Evolutionary conservation across 2,113 vertebrate species (phyloP).

Genomic region (Lonchura striata): DNA sequence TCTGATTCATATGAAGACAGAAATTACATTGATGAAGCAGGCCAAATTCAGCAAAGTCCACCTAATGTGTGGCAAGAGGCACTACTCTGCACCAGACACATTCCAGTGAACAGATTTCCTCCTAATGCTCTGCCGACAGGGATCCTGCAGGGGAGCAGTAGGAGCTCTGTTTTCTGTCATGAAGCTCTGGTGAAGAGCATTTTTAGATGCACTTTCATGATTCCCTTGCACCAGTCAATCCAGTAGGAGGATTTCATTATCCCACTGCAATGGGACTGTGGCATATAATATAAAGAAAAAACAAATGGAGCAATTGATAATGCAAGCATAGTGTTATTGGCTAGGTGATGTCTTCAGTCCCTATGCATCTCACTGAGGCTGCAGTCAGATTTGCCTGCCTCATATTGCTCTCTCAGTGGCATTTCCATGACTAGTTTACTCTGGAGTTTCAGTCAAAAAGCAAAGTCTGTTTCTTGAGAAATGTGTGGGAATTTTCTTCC

Average conservation of each 20-base stretch:
- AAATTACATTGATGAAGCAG: background rate
- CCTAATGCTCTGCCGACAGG: background rate
- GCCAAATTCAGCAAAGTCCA: background rate
- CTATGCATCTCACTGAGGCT: background rate
- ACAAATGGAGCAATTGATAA: background rate
- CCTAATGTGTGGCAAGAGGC: background rate
- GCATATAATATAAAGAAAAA: background rate
- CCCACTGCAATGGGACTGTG: background rate
- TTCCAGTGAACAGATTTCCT: background rate
- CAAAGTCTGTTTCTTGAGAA: background rate
- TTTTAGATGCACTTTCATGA: background rate
- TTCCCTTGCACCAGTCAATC: background rate
- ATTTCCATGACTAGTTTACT: background rate
- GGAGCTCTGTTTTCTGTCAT: background rate
- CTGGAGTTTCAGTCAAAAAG: background rate
- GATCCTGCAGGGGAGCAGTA: background rate
- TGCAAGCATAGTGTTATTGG: background rate
- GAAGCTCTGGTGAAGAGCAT: background rate
- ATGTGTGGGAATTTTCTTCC: background rate
- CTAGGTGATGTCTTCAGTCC: background rate
- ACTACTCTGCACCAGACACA: background rate
- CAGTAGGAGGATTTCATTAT: background rate
- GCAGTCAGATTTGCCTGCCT: background rate
- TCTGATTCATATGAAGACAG: background rate
- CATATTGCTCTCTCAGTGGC: background rate